These are phyloP conservation scores for Columbina picui DNA, from an alignment of 2,113 vertebrate species.

Conservation along the genomic window DNA sequence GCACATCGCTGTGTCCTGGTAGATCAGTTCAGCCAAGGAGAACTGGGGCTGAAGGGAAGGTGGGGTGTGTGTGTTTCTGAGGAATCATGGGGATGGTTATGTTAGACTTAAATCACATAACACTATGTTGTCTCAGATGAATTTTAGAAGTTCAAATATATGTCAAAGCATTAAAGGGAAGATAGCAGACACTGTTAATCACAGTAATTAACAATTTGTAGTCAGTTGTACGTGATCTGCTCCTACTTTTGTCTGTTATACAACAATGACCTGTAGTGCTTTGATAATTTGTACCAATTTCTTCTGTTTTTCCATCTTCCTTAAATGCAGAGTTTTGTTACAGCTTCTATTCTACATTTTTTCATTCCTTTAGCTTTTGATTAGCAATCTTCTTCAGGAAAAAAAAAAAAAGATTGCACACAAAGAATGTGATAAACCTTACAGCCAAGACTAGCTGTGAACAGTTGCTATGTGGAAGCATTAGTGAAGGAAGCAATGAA, in stretches of 20 bases:
- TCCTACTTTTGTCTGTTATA: neutral
- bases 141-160: neutral
- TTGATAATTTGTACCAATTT: neutral
- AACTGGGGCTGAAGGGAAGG: neutral
- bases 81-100: fast-evolving
- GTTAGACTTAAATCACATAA: neutral
- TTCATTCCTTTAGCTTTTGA: neutral
- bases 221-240: neutral
- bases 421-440: neutral
- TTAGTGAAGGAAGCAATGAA: neutral
- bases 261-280: neutral
- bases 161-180: neutral
- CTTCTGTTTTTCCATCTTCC: neutral
- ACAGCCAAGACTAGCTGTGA: neutral
- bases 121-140: neutral
- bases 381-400: neutral
- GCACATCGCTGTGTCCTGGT: neutral
- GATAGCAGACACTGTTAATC: neutral
- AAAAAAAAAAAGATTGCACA: neutral
- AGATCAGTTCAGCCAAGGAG: neutral
- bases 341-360: neutral
- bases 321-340: neutral
- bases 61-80: neutral
- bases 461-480: fast-evolving
- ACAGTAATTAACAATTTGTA: neutral